Percentiles rank a stretch among this genome's conserved stretches.
Conservation (phyloP, 1,140 invertebrate genomes). For the Mactra quadrangularis region DNA sequence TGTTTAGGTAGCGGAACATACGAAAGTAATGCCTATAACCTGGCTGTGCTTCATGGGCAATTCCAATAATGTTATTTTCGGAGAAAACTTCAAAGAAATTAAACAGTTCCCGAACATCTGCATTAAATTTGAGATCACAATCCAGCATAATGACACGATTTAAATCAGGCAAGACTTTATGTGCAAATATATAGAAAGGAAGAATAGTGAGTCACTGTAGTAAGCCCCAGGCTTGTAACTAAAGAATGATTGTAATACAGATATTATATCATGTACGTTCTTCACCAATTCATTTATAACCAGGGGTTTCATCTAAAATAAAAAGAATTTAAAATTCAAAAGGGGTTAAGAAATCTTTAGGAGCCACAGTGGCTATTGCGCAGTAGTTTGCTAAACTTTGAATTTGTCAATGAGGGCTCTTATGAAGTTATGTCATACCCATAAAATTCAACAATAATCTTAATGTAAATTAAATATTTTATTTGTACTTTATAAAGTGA, state of each 20-base stretch:
- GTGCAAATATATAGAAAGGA: conserved; percentile 90
- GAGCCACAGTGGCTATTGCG: no score
- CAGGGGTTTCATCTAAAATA: conserved; percentile 86
- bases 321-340: no score
- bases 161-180: conserved; percentile 86
- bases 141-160: conserved; percentile 90
- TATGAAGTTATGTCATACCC: no score
- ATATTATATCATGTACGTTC: conserved; percentile 88
- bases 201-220: conserved; percentile 93
- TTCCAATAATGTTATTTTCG: conserved; percentile 88
- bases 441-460: no score
- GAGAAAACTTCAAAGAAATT: conserved; percentile 88
- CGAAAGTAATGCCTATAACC: conserved; percentile 92
- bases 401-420: no score
- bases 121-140: conserved; percentile 90
- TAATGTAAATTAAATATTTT: no score
- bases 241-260: conserved; percentile 89
- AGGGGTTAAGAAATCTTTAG: no score
- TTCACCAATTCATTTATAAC: conserved; percentile 87
- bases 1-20: conserved; percentile 87
- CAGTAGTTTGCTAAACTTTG: no score
- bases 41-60: conserved; percentile 91
- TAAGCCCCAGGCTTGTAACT: conserved; percentile 91
- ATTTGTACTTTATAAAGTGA: no score
- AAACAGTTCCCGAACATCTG: conserved; percentile 89